Evolutionary conservation across 2,888 invertebrate genomes (phyloP).

Genomic region (Elaeidobius kamerunicus): DNA sequence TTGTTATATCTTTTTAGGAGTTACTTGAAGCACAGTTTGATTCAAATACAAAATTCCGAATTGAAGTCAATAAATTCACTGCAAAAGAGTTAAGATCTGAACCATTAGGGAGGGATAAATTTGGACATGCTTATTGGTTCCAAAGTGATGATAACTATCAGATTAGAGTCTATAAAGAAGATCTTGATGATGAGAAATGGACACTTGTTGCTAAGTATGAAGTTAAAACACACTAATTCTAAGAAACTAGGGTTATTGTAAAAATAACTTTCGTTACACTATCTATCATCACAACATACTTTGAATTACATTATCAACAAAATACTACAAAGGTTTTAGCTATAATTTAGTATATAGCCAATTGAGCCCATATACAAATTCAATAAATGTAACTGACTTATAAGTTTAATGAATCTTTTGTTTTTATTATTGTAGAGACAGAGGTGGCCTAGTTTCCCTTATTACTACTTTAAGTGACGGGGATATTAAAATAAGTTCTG

Average conservation of each 20-base stretch:
- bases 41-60: constrained; percentile 88
- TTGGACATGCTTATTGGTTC: constrained; percentile 92
- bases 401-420: no score
- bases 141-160: constrained; percentile 87
- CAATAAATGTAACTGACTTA: no score
- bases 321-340: no score
- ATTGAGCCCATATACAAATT: no score
- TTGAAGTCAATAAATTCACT: constrained; percentile 73
- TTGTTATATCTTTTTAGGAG: constrained; percentile 56
- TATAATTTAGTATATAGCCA: no score
- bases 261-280: no score
- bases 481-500: constrained; percentile 60
- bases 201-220: constrained; percentile 80
- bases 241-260: no score
- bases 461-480: constrained; percentile 72
- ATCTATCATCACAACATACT: no score
- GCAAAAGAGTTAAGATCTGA: constrained; percentile 79
- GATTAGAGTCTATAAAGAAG: constrained; percentile 90
- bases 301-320: no score
- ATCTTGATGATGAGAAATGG: constrained; percentile 96
- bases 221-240: no score
- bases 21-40: constrained; percentile 95
- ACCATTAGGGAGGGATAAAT: constrained; percentile 88
- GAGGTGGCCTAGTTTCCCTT: constrained; percentile 76
- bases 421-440: constrained; percentile 41